phyloP scores from a whole-genome alignment of 2,888 invertebrate genomes.

The Sarcophaga rosellei region DNA sequence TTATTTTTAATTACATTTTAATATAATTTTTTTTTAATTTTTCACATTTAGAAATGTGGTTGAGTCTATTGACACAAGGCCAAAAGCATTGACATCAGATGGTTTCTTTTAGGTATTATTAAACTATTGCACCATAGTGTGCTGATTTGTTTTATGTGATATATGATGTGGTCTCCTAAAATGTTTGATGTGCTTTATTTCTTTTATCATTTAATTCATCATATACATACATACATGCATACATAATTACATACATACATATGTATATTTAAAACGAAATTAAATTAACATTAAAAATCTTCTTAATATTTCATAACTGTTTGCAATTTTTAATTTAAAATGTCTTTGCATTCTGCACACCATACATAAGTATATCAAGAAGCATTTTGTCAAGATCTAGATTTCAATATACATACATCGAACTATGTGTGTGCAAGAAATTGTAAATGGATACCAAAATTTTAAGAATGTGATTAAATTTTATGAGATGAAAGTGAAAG shows the following conservation, averaged over 20 bases:
- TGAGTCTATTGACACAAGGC: conserved; percentile 80
- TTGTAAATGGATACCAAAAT: no score
- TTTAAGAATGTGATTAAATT: no score
- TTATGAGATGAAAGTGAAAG: no score
- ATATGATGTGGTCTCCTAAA: conserved; percentile 41
- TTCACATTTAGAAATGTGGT: conserved; percentile 78
- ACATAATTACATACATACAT: not conserved
- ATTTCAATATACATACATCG: no score
- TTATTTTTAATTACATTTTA: conserved; percentile 38
- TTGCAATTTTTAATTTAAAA: no score
- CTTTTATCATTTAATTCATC: conserved; percentile 22
- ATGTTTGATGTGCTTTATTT: conserved; percentile 44
- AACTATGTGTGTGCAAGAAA: no score
- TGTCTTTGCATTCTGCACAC: no score
- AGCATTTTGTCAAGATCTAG: no score
- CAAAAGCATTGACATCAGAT: conserved; percentile 81
- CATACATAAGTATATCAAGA: no score
- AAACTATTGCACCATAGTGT: conserved; percentile 35
- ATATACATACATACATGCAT: not conserved
- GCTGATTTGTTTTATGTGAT: conserved; percentile 39
- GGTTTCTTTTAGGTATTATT: conserved; percentile 81
- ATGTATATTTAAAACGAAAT: not conserved
- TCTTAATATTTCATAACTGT: no score
- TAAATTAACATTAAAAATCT: no score
- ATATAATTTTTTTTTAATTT: conserved; percentile 67